Conservation (phyloP, 2,113 vertebrate species). For the Sakesphorus luctuosus region DNA sequence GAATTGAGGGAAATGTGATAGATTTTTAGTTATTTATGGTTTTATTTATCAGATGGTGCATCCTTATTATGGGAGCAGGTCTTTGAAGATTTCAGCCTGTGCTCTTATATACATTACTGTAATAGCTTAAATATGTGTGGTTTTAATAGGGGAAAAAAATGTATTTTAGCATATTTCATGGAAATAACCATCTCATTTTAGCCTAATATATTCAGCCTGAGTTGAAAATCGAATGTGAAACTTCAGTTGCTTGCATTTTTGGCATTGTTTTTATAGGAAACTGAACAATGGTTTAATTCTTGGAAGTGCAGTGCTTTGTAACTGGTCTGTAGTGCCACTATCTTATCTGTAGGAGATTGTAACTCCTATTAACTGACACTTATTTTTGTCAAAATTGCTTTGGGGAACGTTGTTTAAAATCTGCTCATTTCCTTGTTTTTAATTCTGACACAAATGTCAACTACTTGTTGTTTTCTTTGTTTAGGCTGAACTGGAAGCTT, state of each 20-base stretch:
- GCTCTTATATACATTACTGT: background rate
- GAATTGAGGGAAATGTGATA: background rate
- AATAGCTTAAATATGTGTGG: background rate
- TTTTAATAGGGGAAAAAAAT: background rate
- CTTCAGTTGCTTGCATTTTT: background rate
- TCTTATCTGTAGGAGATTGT: background rate
- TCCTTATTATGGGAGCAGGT: background rate
- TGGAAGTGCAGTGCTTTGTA: background rate
- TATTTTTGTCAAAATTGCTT: background rate
- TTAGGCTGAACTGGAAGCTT: conserved; percentile 95
- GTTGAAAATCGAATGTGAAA: background rate
- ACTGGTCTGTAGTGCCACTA: background rate
- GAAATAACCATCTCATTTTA: background rate
- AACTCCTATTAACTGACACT: background rate
- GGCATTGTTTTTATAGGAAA: background rate
- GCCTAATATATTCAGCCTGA: background rate
- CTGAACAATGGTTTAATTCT: background rate
- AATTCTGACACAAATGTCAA: background rate
- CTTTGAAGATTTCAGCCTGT: background rate
- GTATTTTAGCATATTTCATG: background rate
- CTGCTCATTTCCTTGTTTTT: background rate
- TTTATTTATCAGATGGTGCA: background rate
- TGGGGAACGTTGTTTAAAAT: background rate
- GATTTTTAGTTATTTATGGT: background rate
- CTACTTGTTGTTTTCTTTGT: conserved; percentile 24